phyloP scores from a whole-genome alignment of 2,888 invertebrate genomes.

The Tachina fera region DNA sequence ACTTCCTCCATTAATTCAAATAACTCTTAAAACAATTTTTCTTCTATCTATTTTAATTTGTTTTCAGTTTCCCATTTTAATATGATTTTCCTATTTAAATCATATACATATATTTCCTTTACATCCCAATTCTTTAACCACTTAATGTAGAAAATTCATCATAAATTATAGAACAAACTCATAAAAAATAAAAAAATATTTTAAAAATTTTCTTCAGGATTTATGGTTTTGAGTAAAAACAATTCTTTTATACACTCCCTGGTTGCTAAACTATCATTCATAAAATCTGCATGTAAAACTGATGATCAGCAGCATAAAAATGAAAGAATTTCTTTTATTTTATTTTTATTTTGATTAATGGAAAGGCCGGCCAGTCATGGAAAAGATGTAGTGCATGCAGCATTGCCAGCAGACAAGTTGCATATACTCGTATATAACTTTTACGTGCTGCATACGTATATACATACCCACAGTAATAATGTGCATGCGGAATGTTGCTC shows the following conservation, averaged over 20 bases:
- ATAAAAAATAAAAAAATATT: constrained; percentile 15
- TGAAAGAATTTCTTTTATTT: constrained; percentile 30
- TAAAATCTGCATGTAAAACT: constrained; percentile 57
- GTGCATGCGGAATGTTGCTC: background rate
- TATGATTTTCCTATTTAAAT: background rate
- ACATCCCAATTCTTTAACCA: constrained; percentile 62
- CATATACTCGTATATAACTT: background rate
- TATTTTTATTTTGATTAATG: constrained; percentile 58
- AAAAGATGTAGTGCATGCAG: constrained; percentile 30
- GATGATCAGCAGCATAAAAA: constrained; percentile 54
- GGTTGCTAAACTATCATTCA: constrained; percentile 23
- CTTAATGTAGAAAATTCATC: constrained; percentile 48
- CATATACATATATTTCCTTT: constrained; percentile 7
- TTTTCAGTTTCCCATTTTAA: background rate
- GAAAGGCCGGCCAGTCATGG: constrained; percentile 27
- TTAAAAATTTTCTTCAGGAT: constrained; percentile 49
- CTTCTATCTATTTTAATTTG: background rate
- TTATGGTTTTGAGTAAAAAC: constrained; percentile 57
- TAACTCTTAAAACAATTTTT: background rate
- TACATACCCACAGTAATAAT: background rate
- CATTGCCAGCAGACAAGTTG: constrained; percentile 18
- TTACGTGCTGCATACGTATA: background rate
- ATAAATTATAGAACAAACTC: constrained; percentile 54
- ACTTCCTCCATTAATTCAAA: background rate
- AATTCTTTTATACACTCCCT: constrained; percentile 23